Conservation (phyloP, 2,797 vertebrate species). For the Poecilia wingei region DNA sequence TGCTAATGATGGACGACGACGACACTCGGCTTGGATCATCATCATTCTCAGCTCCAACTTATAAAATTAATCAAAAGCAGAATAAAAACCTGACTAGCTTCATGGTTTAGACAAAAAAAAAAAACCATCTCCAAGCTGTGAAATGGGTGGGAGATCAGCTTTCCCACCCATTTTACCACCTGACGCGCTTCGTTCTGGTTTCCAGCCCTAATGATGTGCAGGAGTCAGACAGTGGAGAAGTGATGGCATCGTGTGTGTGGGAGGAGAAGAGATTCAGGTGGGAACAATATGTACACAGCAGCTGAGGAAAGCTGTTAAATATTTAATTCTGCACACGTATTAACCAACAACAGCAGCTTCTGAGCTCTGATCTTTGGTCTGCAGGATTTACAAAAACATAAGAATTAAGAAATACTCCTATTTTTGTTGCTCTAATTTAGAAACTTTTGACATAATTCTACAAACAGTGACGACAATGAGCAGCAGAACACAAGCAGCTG, state of each 20-base stretch:
- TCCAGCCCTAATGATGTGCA: neutral
- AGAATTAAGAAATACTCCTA: neutral
- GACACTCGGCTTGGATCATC: neutral
- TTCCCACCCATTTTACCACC: neutral
- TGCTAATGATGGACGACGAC: neutral
- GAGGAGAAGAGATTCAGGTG: slow-evolving; percentile 30
- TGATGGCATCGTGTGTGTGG: slow-evolving; percentile 21
- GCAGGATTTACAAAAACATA: neutral
- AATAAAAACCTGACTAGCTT: neutral
- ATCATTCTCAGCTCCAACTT: neutral
- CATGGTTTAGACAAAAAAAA: neutral
- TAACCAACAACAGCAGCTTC: neutral
- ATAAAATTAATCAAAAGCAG: neutral
- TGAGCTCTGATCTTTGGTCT: neutral
- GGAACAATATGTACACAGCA: slow-evolving; percentile 34
- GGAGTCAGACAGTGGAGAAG: slow-evolving; percentile 1
- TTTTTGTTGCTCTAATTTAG: neutral
- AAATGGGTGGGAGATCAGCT: neutral
- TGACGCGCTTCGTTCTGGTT: neutral
- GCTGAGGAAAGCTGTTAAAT: slow-evolving; percentile 15
- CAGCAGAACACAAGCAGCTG: neutral
- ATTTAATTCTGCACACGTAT: slow-evolving; percentile 12
- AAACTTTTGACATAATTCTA: neutral
- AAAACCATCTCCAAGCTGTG: neutral
- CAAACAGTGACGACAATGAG: neutral